phyloP scores from a whole-genome alignment of 2,888 invertebrate genomes.

The Eupithecia exiguata region DNA sequence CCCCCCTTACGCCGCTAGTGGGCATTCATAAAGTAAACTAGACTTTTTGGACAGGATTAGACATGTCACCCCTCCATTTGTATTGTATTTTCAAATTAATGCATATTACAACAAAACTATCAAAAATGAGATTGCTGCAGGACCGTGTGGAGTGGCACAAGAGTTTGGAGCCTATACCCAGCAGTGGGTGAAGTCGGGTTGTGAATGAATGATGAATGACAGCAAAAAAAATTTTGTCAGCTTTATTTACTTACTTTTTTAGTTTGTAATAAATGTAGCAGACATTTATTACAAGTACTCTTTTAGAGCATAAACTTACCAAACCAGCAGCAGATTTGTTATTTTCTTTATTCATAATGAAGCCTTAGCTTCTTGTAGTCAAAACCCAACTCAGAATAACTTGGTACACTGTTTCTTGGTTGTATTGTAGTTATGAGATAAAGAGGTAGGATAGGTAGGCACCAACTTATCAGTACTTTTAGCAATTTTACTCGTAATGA shows the following conservation, averaged over 20 bases:
- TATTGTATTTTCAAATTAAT: not conserved
- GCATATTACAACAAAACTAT: not conserved
- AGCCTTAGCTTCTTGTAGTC: not conserved
- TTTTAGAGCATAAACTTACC: slow-evolving; percentile 55
- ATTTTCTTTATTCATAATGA: slow-evolving; percentile 62
- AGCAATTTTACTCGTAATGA: not conserved
- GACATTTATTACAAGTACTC: too few relatives aligned
- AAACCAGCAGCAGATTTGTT: slow-evolving; percentile 68
- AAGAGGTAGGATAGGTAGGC: not conserved
- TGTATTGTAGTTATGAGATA: not conserved
- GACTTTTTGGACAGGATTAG: not conserved
- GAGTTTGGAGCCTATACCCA: too few relatives aligned
- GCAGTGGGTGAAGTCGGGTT: too few relatives aligned
- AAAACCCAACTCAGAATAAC: not conserved
- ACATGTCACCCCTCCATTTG: too few relatives aligned
- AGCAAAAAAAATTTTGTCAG: too few relatives aligned
- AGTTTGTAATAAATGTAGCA: too few relatives aligned
- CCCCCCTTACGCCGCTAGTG: too few relatives aligned
- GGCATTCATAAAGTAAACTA: not conserved
- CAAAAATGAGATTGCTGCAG: too few relatives aligned
- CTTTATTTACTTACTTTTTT: too few relatives aligned
- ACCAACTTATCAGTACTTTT: not conserved
- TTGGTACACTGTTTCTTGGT: not conserved
- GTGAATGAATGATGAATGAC: too few relatives aligned
- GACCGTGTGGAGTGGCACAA: too few relatives aligned